Percentiles rank a stretch among this genome's conserved stretches.
Evolutionary conservation across 2,797 vertebrate genomes (phyloP).

Genomic region (Gymnopithys bicolor): DNA sequence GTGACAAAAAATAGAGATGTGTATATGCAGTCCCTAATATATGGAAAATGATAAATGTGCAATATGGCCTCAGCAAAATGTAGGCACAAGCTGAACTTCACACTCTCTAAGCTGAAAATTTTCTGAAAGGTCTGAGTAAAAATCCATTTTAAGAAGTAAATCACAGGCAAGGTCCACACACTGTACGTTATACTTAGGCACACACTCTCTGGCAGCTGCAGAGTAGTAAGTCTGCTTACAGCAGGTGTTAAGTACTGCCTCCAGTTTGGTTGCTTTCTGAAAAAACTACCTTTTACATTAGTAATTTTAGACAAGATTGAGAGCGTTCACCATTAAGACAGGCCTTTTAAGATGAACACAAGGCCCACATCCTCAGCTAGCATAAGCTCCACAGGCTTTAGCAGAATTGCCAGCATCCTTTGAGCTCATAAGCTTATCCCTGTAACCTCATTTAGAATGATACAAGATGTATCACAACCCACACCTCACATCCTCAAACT

Average conservation of each 20-base stretch:
- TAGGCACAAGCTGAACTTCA: not conserved
- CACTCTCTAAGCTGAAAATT: not conserved
- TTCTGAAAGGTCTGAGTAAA: not conserved
- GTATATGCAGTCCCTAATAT: not conserved
- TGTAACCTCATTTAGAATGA: not conserved
- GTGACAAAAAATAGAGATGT: not conserved
- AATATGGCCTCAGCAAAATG: not conserved
- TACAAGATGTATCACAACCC: not conserved
- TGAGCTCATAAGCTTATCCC: not conserved
- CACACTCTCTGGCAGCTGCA: not conserved
- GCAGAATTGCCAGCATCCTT: not conserved
- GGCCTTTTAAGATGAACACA: not conserved
- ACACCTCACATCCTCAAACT: not conserved
- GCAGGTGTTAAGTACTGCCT: not conserved
- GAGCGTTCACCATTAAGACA: not conserved
- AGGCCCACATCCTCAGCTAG: not conserved
- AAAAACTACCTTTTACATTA: not conserved
- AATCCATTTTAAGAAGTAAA: conserved; percentile 25
- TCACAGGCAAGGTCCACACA: not conserved
- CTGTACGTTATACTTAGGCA: not conserved
- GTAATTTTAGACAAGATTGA: not conserved
- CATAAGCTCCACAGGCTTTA: not conserved
- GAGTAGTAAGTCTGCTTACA: not conserved
- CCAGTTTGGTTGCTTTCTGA: not conserved
- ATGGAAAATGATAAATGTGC: not conserved